Base-by-base conservation (phyloP, 1,140 invertebrate genomes). In the Psilanteris sp. region DNA sequence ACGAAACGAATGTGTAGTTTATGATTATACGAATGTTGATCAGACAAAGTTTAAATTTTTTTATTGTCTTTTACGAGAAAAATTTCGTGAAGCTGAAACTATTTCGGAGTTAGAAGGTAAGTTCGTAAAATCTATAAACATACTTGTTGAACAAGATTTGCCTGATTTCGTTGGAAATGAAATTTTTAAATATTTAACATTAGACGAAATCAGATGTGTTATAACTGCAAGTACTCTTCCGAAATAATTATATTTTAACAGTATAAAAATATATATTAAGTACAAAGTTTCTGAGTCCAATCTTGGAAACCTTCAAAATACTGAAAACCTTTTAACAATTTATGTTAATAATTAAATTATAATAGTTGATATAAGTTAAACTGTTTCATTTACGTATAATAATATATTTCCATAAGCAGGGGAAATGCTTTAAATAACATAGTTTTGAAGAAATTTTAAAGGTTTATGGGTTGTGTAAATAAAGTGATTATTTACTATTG, bases 101-200 rank as follows among this genome's bases (percentile, higher is more conserved):
- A 11, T 62, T 1, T 13, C 13, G 6, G 43, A 62, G 6, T 8
- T 62, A 9, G 43, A 39, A 5, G 32, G 10, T 0, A 62, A 39
- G 7, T 62, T 62, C 10, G 1, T 11, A 0, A 59, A 44, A 10
- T 10, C 57, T 0, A 27, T 62, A 0, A 62, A 62, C 5, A 20
- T 0, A 0, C 22, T 62, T 3, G 8, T 62, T 2, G 20, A 62
- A 6, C 37, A 26, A 1, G 15, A 37, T 1, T 62, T 39, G 7
- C 43, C 57, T 1, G 57, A 62, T 13, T 62, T 62, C n/a, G 3
- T 62, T 5, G 32, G 32, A 1, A 4, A 26, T 6, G 54, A 59
- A 16, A 59, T 59, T 43, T 55, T 43, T 8, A 55, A 43, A 8
- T 43, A 55, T 5, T 31, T 55, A 26, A 41, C 52, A 4, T 6